Evolutionary conservation across 53 echinoderm and acorn worm genomes (phyloP), one percentile per base, ranked within the genome.

Genomic region (Echinarachnius parma): DNA sequence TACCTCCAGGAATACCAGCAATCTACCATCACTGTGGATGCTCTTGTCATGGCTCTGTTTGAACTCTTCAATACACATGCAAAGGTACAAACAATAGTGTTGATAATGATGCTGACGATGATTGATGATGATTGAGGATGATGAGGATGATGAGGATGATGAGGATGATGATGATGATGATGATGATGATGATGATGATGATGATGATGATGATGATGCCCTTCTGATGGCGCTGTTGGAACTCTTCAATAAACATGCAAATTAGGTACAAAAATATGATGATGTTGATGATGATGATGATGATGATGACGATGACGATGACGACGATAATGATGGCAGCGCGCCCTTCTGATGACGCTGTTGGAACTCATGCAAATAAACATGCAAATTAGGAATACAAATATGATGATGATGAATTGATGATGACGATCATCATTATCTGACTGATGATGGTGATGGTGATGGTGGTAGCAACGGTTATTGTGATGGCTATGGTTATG

Each of bases 21-120:
- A 4, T 83, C 74, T 24, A 80, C 80, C 46, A 94, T 94, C 75
- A 61, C 83, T 21, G 67, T 94, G 9, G 87, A 94, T 49, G 86
- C 86, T 1, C 64, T 94, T 18, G 94, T 94, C n/a, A 60, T 76
- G 78, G 94, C 90, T 15, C 60, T 94, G 5, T 94, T 94, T 86
- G 94, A 94, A 47, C 80, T 94, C 2, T 76, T 94, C 32, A 86
- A 94, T 39, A 94, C 94, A 15, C 94, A 94, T 60, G 86, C 94
- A 25, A 94, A 94, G 94, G 94, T 94, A 52, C 0, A 3, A 15
- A 14, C 13, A n/a, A 42, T 42, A 14, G 14, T 42, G 42, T 8
- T 42, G 42, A 42, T 42, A 14, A 42, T 42, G 42, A 42, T 42
- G 42, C 8, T 42, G 42, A 42, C 14, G 42, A 42, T 42, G 42